Percentiles rank a stretch among this genome's conserved stretches.
Evolutionary conservation across 2,113 vertebrate species (phyloP).

Genomic region (Oryzias curvinotus): DNA sequence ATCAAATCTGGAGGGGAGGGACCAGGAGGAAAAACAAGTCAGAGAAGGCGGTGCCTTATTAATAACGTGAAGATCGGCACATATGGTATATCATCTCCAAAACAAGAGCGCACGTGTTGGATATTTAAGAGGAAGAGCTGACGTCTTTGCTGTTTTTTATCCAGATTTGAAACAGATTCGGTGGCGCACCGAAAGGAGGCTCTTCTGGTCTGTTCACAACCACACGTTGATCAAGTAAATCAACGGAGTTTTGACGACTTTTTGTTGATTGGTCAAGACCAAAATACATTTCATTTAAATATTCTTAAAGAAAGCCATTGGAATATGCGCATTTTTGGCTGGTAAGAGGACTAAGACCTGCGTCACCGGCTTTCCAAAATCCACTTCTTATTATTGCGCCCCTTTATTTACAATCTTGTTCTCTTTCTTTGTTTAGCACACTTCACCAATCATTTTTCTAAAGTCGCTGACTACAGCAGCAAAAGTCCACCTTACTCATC

Average conservation of each 20-base stretch:
- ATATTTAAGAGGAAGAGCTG: background rate
- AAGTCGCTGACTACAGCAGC: slow-evolving; percentile 31
- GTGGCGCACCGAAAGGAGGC: slow-evolving; percentile 38
- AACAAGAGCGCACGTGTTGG: background rate
- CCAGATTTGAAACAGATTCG: background rate
- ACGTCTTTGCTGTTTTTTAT: background rate
- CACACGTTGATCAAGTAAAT: slow-evolving; percentile 48
- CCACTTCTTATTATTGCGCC: background rate
- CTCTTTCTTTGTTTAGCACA: background rate
- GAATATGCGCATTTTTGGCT: slow-evolving; percentile 37
- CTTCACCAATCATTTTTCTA: background rate
- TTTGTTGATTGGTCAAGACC: background rate
- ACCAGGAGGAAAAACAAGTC: slow-evolving; percentile 41
- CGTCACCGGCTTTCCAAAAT: background rate
- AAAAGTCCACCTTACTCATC: slow-evolving; percentile 11
- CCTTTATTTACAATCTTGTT: background rate
- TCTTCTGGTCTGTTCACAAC: slow-evolving; percentile 10
- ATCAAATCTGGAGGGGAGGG: slow-evolving; percentile 16
- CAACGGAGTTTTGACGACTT: too few species aligned
- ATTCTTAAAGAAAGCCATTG: slow-evolving; percentile 2
- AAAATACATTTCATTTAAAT: background rate
- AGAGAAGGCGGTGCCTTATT: slow-evolving; percentile 38
- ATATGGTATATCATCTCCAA: slow-evolving; percentile 45
- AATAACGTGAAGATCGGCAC: slow-evolving; percentile 24
- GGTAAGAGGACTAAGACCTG: slow-evolving; percentile 30